These are phyloP conservation scores for Rhopilema esculentum DNA, from an alignment of 30 jellyfish, hydroid and myxozoan genomes.

Conservation along the genomic window DNA sequence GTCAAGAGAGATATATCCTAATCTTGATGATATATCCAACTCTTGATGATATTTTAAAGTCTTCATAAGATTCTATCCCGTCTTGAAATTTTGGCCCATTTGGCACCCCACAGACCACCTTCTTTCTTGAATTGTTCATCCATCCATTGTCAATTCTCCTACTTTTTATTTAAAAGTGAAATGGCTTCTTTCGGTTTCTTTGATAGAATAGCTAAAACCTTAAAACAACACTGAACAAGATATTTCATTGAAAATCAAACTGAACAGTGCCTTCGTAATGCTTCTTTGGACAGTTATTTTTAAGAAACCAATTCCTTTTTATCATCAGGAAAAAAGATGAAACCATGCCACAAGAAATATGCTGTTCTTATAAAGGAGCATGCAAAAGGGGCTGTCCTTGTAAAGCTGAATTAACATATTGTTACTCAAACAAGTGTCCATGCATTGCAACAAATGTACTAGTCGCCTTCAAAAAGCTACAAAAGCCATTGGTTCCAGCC, in stretches of 20 bases:
- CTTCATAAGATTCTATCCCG: too few relatives aligned
- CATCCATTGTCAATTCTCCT: not conserved
- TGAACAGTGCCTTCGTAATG: not conserved
- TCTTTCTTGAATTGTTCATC: not conserved
- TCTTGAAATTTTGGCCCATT: too few relatives aligned
- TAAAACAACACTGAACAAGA: not conserved
- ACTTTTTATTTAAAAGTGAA: not conserved
- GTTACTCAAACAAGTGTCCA: not conserved
- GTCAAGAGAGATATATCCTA: too few relatives aligned
- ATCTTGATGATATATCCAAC: too few relatives aligned
- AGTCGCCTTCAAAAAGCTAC: constrained; percentile 2
- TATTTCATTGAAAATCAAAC: not conserved
- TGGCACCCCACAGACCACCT: not conserved
- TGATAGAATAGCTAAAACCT: not conserved
- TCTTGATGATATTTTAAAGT: too few relatives aligned
- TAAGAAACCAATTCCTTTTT: not conserved
- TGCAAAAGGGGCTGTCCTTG: constrained; percentile 27
- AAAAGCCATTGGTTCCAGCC: constrained; percentile 12
- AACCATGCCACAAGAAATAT: constrained; percentile 1
- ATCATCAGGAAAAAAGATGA: constrained; percentile 8
- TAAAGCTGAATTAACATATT: not conserved
- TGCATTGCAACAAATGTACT: constrained; percentile 6
- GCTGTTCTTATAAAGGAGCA: constrained; percentile 16
- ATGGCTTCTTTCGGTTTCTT: not conserved
- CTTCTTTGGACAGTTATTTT: not conserved